Conservation (phyloP, 2,888 invertebrate genomes). For the Taenaris catops region DNA sequence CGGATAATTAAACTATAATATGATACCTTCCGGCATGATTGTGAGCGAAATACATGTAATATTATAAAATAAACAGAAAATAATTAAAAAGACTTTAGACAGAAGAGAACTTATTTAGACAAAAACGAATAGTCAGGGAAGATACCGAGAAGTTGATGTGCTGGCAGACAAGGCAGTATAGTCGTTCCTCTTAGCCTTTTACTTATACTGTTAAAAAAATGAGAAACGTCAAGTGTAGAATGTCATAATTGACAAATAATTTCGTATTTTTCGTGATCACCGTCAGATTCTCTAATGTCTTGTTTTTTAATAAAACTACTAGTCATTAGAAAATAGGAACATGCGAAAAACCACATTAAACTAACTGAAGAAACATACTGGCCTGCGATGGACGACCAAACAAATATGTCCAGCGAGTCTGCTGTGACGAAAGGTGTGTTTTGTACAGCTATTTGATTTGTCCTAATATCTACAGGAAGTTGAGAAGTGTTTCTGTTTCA, state of each 20-base stretch:
- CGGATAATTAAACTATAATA: too few relatives aligned
- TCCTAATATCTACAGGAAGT: slow-evolving; percentile 37
- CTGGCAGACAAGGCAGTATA: too few relatives aligned
- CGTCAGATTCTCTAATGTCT: slow-evolving; percentile 17
- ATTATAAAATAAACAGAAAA: too few relatives aligned
- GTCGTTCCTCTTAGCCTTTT: too few relatives aligned
- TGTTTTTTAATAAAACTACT: slow-evolving; percentile 10
- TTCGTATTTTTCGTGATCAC: slow-evolving; percentile 20
- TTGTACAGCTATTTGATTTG: slow-evolving; percentile 30
- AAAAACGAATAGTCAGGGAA: too few relatives aligned
- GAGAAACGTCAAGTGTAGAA: too few relatives aligned
- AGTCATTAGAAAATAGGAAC: slow-evolving; percentile 13
- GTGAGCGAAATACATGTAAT: too few relatives aligned
- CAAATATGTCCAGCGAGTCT: slow-evolving; percentile 54
- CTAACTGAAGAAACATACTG: slow-evolving; percentile 13
- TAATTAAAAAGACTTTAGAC: too few relatives aligned
- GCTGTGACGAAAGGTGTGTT: slow-evolving; percentile 59
- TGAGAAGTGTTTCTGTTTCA: slow-evolving; percentile 69
- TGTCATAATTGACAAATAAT: slow-evolving; percentile 8
- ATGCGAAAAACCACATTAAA: slow-evolving; percentile 12
- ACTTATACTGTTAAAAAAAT: too few relatives aligned
- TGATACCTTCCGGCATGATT: too few relatives aligned
- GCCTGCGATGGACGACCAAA: slow-evolving; percentile 28
- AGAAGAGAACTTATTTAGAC: too few relatives aligned
- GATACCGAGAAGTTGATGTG: too few relatives aligned